phyloP scores from a whole-genome alignment of 1,140 invertebrate species.

The Polypedilum pembai region DNA sequence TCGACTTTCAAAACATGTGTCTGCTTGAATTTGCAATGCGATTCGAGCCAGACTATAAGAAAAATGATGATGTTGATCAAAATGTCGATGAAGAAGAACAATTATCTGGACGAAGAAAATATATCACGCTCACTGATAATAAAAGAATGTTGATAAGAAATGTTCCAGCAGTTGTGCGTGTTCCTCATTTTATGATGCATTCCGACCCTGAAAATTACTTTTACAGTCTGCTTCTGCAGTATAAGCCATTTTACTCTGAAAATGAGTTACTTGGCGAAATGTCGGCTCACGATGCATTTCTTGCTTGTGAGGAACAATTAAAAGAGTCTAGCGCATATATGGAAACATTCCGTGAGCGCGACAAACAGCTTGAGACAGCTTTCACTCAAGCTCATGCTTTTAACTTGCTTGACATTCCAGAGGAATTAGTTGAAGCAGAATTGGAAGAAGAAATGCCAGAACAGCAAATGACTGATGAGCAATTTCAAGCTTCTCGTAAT shows the following conservation, averaged over 20 bases:
- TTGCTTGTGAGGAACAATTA: conserved; percentile 35
- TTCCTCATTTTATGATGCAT: conserved; percentile 38
- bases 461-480: conserved; percentile 30
- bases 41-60: conserved; percentile 36
- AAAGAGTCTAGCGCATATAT: conserved; percentile 36
- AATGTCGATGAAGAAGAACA: conserved; percentile 34
- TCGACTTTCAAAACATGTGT: conserved; percentile 38
- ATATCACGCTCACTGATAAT: conserved; percentile 34
- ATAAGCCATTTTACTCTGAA: conserved; percentile 38
- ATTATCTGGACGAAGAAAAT: conserved; percentile 32
- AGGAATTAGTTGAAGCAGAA: conserved; percentile 32
- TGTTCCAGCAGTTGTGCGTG: conserved; percentile 36
- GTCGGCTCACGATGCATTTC: conserved; percentile 37
- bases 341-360: conserved; percentile 34
- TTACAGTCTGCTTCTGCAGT: conserved; percentile 39
- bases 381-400: conserved; percentile 38
- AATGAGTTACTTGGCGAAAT: conserved; percentile 36
- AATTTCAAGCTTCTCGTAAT: conserved; percentile 31
- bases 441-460: conserved; percentile 32
- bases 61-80: conserved; percentile 31
- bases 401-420: conserved; percentile 35
- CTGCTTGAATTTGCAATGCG: conserved; percentile 39
- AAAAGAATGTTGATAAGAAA: conserved; percentile 34
- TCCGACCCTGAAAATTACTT: conserved; percentile 38
- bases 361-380: conserved; percentile 37